phyloP scores from a whole-genome alignment of 2,888 invertebrate species.

The Lacanobia wlatinum region DNA sequence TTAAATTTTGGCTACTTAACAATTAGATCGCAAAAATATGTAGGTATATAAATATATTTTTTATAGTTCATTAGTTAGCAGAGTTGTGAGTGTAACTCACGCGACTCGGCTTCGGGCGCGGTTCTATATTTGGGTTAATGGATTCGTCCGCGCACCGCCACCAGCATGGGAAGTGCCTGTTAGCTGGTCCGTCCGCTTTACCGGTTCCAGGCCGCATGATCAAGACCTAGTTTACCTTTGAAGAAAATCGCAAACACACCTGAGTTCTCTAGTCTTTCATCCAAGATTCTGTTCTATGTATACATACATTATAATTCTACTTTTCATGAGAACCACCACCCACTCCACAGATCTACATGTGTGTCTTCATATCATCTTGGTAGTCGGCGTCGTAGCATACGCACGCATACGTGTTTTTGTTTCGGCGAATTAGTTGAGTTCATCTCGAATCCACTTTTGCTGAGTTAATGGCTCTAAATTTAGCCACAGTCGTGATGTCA shows the following conservation, averaged over 20 bases:
- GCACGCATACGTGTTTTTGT: slow-evolving; percentile 37
- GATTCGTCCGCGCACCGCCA: slow-evolving; percentile 88
- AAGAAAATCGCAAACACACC: slow-evolving; percentile 16
- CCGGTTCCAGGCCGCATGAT: slow-evolving; percentile 70
- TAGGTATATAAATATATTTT: slow-evolving; percentile 22
- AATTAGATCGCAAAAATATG: slow-evolving; percentile 23
- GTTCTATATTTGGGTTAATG: slow-evolving; percentile 91
- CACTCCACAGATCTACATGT: too few species aligned
- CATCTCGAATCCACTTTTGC: slow-evolving; percentile 73
- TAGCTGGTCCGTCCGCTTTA: slow-evolving; percentile 81
- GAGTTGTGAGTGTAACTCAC: slow-evolving; percentile 73
- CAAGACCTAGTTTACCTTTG: slow-evolving; percentile 62
- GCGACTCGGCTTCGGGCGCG: slow-evolving; percentile 84
- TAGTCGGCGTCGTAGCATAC: slow-evolving; percentile 9
- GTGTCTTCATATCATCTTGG: slow-evolving; percentile 9
- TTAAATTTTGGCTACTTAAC: background rate
- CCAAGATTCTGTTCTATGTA: background rate
- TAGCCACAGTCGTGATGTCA: slow-evolving; percentile 80
- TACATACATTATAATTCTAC: too few species aligned
- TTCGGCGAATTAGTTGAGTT: slow-evolving; percentile 63
- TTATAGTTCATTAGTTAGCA: slow-evolving; percentile 54
- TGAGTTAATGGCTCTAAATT: slow-evolving; percentile 81
- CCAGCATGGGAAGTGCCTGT: slow-evolving; percentile 89
- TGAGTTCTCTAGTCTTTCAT: background rate
- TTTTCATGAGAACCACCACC: background rate